A percentile compares a stretch with the other conserved stretches of the same genome.
These are phyloP conservation scores for Drosophila willistoni DNA, from an alignment of 1,140 invertebrate species.

Conservation along the genomic window DNA sequence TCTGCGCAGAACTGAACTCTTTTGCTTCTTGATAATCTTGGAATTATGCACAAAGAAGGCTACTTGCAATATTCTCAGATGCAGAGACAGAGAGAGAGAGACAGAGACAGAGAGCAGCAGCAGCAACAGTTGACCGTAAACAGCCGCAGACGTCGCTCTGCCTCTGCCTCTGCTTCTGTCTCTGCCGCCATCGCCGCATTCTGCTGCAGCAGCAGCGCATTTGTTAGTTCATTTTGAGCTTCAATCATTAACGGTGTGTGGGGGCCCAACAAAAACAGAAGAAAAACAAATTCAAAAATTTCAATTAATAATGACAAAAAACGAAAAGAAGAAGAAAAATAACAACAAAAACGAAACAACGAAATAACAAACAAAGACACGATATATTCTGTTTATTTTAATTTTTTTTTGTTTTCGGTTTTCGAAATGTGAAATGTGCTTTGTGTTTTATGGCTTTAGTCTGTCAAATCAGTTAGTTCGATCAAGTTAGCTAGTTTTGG, in stretches of 20 bases:
- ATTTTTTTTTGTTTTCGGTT: neutral
- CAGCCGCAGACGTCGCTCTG: conserved; percentile 5
- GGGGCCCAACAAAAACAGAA: conserved; percentile 13
- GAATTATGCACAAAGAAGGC: conserved; percentile 53
- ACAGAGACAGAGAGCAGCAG: neutral
- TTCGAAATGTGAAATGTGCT: neutral
- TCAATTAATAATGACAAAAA: conserved; percentile 1
- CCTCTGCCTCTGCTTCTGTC: conserved; percentile 5
- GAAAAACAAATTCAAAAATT: too few species aligned
- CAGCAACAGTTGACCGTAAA: conserved; percentile 5
- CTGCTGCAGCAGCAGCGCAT: conserved; percentile 37
- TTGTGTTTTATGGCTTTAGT: neutral
- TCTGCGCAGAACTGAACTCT: conserved; percentile 34
- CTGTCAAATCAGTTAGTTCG: neutral
- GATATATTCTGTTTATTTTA: too few species aligned
- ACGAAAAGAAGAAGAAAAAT: conserved; percentile 19
- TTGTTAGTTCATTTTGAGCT: conserved; percentile 65
- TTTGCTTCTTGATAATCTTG: conserved; percentile 42
- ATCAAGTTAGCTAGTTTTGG: neutral
- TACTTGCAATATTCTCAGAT: neutral
- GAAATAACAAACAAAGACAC: neutral
- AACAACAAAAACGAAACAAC: neutral
- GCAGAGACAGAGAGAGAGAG: neutral
- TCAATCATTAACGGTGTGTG: conserved; percentile 62
- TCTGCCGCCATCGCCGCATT: conserved; percentile 6